Base-by-base conservation (phyloP, 2,888 invertebrate genomes). In the Catonia carolina region DNA sequence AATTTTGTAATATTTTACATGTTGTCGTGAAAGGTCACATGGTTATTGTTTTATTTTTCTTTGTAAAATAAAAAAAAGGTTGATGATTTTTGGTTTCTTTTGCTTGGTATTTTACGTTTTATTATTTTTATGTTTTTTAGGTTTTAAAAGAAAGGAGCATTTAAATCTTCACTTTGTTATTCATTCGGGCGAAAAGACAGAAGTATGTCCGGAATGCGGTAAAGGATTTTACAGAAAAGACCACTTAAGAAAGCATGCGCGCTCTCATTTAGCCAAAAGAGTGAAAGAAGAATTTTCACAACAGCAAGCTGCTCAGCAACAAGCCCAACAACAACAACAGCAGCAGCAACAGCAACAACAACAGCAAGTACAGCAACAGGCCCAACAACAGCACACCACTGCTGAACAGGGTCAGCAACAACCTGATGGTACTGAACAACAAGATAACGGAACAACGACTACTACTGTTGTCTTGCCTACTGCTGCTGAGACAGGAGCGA, bases 221-320 rank as follows among this genome's bases (percentile, higher is more conserved):
- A 87, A 87, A 72, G 78, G 79, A 7, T 91, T 91, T 74, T 90
- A 91, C 74, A 82, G 91, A 53, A 88, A 87, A 69, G 89, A 89
- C 69, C 89, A 89, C 71, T 72, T 89, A 50, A 77, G 87, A 67
- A 89, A 89, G 70, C 89, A 89, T 72, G 81, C 85, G 17, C 79
- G 86, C 49, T 86, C 86, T 60, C 89, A 89, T 73, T 78, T 85
- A 65, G 81, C 84, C n/a, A 82, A 84, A 67, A 78, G 87, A 35
- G 81, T 84, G 50, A 85, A 87, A 62, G 86, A 86, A 69, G 84
- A 84, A 70, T 49, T 61, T n/a, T 22, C 54, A 49, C 68, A 68
- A 31, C 66, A 68, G 37, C 68, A 68, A 36, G 67, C 67, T 45
- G 66, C 67, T 20, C 65, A 64, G 37, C 65, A 67, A 2, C 69